phyloP scores from a whole-genome alignment of 2,888 invertebrate genomes.

The Rhodophaea formosa region DNA sequence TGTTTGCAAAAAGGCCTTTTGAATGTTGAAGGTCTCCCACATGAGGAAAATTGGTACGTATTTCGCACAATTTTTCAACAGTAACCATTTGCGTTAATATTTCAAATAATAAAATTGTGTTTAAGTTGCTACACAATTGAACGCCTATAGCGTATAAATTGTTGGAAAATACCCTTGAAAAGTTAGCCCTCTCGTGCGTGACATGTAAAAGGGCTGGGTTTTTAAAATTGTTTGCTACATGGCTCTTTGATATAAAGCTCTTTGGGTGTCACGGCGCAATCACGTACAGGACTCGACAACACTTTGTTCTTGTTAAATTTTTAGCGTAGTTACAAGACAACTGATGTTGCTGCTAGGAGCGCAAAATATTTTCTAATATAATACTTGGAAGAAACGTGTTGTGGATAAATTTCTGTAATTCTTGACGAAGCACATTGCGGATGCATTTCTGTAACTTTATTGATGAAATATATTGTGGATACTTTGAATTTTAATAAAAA shows the following conservation, averaged over 20 bases:
- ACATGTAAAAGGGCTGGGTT: constrained; percentile 48
- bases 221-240: constrained; percentile 50
- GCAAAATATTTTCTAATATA: not conserved
- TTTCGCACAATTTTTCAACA: too few relatives aligned
- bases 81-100: too few relatives aligned
- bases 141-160: not conserved
- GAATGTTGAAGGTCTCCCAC: constrained; percentile 23
- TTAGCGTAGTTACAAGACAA: constrained; percentile 25
- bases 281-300: constrained; percentile 47
- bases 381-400: constrained; percentile 8
- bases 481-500: too few relatives aligned
- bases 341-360: constrained; percentile 24
- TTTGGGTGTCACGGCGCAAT: constrained; percentile 51
- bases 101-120: too few relatives aligned
- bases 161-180: constrained; percentile 27
- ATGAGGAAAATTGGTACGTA: constrained; percentile 7
- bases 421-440: too few relatives aligned
- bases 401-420: not conserved
- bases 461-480: too few relatives aligned
- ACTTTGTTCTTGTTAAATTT: constrained; percentile 40
- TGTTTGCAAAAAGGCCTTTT: constrained; percentile 17
- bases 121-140: too few relatives aligned
- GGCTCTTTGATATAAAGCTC: constrained; percentile 57
- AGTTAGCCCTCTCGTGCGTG: constrained; percentile 42
- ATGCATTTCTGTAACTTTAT: too few relatives aligned